These are phyloP conservation scores for Corythornis cristatus DNA, from an alignment of 2,113 vertebrate genomes.

Conservation along the genomic window DNA sequence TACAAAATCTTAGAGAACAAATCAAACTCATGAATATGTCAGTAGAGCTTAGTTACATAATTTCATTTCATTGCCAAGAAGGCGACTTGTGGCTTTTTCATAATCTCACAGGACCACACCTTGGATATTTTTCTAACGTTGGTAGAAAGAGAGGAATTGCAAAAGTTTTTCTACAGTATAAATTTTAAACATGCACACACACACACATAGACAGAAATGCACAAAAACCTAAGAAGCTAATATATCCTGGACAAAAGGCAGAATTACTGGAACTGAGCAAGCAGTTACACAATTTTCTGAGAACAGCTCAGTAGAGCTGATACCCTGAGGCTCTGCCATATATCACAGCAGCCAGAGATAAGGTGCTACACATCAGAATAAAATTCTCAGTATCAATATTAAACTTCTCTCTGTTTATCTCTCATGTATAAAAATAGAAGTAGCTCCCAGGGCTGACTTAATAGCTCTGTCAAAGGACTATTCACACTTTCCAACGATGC, in stretches of 20 bases:
- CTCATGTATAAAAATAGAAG: constrained; percentile 42
- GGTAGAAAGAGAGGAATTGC: not conserved
- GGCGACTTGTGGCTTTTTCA: not conserved
- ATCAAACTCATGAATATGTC: not conserved
- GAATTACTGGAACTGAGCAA: not conserved
- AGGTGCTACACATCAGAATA: not conserved
- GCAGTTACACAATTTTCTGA: not conserved
- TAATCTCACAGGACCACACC: not conserved
- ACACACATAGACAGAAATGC: not conserved
- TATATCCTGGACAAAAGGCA: not conserved
- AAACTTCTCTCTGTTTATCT: constrained; percentile 15
- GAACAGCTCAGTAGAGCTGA: not conserved
- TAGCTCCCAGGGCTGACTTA: constrained; percentile 31
- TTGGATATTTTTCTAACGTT: not conserved
- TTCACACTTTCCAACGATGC: constrained; percentile 6
- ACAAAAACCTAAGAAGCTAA: not conserved
- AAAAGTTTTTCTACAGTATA: not conserved
- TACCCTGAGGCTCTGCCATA: not conserved
- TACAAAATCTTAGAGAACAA: not conserved
- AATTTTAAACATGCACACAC: not conserved
- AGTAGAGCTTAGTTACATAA: not conserved
- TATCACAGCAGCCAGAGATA: not conserved
- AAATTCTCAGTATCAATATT: constrained; percentile 33
- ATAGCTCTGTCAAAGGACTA: constrained; percentile 36
- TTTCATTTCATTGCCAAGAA: not conserved